Evolutionary conservation across 1,140 invertebrate genomes (phyloP).

Genomic region (Trachelipus rathkii): DNA sequence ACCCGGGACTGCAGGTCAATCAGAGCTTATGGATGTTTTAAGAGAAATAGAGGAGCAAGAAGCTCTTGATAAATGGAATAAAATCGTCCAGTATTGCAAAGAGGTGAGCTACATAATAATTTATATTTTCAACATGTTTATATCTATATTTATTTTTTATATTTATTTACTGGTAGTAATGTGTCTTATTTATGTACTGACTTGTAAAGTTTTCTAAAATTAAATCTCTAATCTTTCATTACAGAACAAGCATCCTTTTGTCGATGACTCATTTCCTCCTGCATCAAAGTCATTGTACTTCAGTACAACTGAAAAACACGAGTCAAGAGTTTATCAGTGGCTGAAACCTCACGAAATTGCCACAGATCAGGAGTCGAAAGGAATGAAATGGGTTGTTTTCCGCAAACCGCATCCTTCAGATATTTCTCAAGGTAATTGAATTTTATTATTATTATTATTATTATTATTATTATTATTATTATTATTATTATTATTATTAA

Average conservation of each 20-base stretch:
- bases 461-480: too few relatives aligned
- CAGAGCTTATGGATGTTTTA: conserved; percentile 75
- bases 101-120: conserved; percentile 56
- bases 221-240: conserved; percentile 20
- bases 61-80: conserved; percentile 75
- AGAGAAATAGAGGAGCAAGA: conserved; percentile 73
- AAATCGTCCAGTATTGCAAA: conserved; percentile 76
- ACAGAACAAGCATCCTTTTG: conserved; percentile 77
- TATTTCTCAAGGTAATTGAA: conserved; percentile 77
- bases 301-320: conserved; percentile 37
- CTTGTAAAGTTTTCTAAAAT: neutral
- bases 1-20: conserved; percentile 59
- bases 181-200: neutral
- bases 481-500: too few relatives aligned
- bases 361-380: conserved; percentile 51
- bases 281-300: conserved; percentile 81
- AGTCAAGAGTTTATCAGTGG: conserved; percentile 65
- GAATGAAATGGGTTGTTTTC: conserved; percentile 82
- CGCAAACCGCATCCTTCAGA: conserved; percentile 85
- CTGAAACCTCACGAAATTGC: conserved; percentile 75
- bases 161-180: neutral
- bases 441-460: too few relatives aligned
- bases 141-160: neutral
- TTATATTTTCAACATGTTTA: neutral
- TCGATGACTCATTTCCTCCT: conserved; percentile 91